phyloP scores from a whole-genome alignment of 2,797 vertebrate genomes.

The Malurus splendens region DNA sequence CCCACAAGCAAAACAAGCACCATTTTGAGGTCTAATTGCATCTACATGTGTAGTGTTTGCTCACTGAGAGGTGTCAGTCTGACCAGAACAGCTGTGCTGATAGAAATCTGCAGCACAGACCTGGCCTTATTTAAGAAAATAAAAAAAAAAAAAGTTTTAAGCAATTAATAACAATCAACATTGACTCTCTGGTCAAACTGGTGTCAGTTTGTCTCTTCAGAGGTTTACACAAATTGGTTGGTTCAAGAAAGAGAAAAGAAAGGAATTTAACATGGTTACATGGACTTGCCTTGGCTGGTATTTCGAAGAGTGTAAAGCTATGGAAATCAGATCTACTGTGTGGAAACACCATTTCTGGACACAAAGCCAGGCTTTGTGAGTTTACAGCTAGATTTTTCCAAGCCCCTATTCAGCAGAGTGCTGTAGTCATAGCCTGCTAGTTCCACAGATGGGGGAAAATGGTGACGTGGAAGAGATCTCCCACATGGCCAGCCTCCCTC shows the following conservation, averaged over 20 bases:
- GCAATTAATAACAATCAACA: constrained; percentile 46
- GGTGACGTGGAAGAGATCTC: constrained; percentile 38
- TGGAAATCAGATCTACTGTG: constrained; percentile 62
- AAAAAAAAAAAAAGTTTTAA: background rate
- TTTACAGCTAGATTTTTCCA: constrained; percentile 56
- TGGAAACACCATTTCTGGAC: constrained; percentile 60
- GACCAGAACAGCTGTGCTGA: constrained; percentile 61
- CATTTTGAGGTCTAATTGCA: constrained; percentile 63
- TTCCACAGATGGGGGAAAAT: constrained; percentile 50
- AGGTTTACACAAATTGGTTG: constrained; percentile 14
- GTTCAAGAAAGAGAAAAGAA: constrained; percentile 42
- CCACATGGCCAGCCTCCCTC: background rate
- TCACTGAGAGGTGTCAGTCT: constrained; percentile 63
- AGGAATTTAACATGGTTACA: constrained; percentile 41
- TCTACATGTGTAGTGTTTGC: constrained; percentile 65
- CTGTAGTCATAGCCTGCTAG: constrained; percentile 39
- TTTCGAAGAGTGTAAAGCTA: constrained; percentile 37
- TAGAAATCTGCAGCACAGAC: constrained; percentile 43
- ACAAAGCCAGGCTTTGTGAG: constrained; percentile 66
- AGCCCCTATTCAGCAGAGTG: constrained; percentile 55
- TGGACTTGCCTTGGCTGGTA: constrained; percentile 50
- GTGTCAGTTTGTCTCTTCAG: constrained; percentile 34
- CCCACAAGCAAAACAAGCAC: constrained; percentile 60
- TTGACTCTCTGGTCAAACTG: background rate
- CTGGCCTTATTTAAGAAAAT: background rate